Conservation (phyloP, 2,113 vertebrate genomes). For the Lynx canadensis region DNA sequence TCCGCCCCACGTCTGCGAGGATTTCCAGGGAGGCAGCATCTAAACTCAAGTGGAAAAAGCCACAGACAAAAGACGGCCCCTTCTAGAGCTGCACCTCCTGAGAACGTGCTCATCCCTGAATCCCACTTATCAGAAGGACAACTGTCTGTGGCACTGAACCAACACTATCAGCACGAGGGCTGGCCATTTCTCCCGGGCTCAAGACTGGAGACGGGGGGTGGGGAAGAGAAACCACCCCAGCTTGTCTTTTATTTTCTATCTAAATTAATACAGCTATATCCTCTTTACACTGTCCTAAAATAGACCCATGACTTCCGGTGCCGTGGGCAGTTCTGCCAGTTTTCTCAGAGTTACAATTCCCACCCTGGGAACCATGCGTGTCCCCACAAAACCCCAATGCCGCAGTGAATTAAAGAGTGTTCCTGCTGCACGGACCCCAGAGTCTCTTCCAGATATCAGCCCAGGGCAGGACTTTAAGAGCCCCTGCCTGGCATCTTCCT, state of each 20-base stretch:
- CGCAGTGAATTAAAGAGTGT: background rate
- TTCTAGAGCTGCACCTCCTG: background rate
- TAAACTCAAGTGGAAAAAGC: background rate
- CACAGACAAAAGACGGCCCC: background rate
- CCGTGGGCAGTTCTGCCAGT: background rate
- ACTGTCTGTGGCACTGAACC: background rate
- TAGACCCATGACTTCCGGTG: background rate
- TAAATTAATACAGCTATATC: background rate
- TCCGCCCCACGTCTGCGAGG: background rate
- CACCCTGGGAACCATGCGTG: background rate
- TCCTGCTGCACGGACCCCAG: background rate
- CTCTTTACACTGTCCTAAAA: background rate
- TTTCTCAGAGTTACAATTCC: background rate
- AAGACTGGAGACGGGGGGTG: background rate
- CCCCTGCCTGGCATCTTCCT: background rate
- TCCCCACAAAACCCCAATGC: fast-evolving
- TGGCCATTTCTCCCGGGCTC: background rate
- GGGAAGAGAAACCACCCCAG: background rate
- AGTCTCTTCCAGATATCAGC: background rate
- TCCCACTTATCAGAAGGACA: background rate
- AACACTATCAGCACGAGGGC: background rate
- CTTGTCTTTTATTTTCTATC: background rate
- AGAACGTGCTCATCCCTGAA: background rate
- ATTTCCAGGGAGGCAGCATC: background rate
- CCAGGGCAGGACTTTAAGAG: background rate